Conservation (phyloP, 2,888 invertebrate genomes). For the Pedicia rivosa region DNA sequence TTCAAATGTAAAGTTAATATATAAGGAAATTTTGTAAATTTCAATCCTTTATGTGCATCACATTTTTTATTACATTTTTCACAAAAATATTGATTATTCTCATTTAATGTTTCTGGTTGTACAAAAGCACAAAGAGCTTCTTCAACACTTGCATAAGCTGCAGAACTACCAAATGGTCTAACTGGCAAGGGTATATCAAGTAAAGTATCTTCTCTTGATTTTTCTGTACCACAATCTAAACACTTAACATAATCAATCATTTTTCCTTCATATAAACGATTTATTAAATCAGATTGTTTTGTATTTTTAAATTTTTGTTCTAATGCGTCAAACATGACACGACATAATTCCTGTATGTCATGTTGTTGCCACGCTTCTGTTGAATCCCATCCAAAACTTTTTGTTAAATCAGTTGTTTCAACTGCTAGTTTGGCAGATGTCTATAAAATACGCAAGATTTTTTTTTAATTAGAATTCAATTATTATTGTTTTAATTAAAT, state of each 20-base stretch:
- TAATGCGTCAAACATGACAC: slow-evolving; percentile 81
- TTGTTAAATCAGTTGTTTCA: slow-evolving; percentile 74
- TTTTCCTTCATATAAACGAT: slow-evolving; percentile 55
- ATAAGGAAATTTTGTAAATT: slow-evolving; percentile 75
- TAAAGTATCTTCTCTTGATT: slow-evolving; percentile 66
- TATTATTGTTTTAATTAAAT: background rate
- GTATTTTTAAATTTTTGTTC: slow-evolving; percentile 72
- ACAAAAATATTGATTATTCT: slow-evolving; percentile 73
- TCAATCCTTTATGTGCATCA: slow-evolving; percentile 78
- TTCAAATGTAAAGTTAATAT: slow-evolving; percentile 74
- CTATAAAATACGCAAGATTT: slow-evolving; percentile 24
- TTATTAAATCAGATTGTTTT: slow-evolving; percentile 65
- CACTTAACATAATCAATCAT: slow-evolving; percentile 85
- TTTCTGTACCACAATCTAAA: slow-evolving; percentile 67
- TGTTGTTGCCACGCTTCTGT: slow-evolving; percentile 86
- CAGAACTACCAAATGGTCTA: slow-evolving; percentile 59
- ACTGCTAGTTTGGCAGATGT: slow-evolving; percentile 63
- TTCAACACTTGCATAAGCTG: slow-evolving; percentile 64
- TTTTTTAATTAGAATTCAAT: background rate
- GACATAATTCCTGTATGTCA: slow-evolving; percentile 77
- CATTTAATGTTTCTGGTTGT: slow-evolving; percentile 67
- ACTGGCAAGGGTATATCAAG: slow-evolving; percentile 77
- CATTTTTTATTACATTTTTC: slow-evolving; percentile 74
- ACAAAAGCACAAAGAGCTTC: slow-evolving; percentile 68
- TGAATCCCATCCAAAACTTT: slow-evolving; percentile 82